phyloP scores from a whole-genome alignment of 2,797 vertebrate genomes.

The Microtus obscurus region DNA sequence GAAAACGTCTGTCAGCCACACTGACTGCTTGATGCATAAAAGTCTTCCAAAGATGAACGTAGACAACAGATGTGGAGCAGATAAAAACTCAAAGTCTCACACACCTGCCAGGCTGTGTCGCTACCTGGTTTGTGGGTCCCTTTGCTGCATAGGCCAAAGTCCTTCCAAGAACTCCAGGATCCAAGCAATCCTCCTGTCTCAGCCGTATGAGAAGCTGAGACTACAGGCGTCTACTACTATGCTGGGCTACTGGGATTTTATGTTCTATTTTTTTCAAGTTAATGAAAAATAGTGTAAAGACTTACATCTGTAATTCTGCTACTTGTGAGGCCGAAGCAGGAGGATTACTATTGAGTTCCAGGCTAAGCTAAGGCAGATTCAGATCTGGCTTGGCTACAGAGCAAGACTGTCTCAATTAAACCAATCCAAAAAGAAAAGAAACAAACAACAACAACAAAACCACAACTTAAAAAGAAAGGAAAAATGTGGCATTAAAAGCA shows the following conservation, averaged over 20 bases:
- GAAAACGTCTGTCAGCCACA: not conserved
- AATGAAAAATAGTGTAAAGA: not conserved
- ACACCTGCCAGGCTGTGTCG: accelerated
- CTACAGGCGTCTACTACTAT: no score
- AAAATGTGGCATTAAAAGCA: not conserved
- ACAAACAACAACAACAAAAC: not conserved
- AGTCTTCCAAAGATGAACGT: not conserved
- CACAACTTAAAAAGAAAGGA: not conserved
- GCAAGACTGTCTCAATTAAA: not conserved
- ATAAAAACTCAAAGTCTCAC: not conserved
- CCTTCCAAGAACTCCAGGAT: not conserved
- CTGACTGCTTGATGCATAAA: accelerated
- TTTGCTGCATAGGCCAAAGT: no score
- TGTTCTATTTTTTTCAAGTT: not conserved
- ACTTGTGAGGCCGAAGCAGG: not conserved
- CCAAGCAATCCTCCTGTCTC: not conserved
- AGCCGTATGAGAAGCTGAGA: not conserved
- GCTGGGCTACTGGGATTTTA: not conserved
- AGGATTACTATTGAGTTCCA: not conserved
- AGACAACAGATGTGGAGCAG: not conserved
- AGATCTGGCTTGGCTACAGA: not conserved
- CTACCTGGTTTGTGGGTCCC: not conserved
- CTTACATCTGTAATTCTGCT: not conserved
- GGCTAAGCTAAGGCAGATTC: not conserved
- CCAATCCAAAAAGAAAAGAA: not conserved